Percentiles rank a stretch among this genome's conserved stretches.
phyloP scores from a whole-genome alignment of 37 sponge, comb jelly and placozoan species.

The Petrosia ficiformis region DNA sequence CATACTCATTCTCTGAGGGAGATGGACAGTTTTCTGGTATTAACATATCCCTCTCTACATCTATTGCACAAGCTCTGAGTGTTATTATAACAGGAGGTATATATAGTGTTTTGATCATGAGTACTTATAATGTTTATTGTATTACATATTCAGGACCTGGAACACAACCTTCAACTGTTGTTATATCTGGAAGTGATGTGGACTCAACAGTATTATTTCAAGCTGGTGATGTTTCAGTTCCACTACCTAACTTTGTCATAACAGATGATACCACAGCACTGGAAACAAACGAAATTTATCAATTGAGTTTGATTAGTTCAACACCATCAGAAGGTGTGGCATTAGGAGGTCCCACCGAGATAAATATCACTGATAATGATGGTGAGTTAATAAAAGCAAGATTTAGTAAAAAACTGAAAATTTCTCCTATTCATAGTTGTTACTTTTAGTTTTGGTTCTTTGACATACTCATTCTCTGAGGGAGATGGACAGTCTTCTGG shows the following conservation, averaged over 20 bases:
- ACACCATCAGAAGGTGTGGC: background rate
- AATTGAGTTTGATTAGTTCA: background rate
- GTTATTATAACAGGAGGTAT: background rate
- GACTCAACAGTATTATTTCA: background rate
- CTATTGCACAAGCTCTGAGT: background rate
- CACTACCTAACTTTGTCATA: background rate
- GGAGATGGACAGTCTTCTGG: background rate
- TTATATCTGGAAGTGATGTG: background rate
- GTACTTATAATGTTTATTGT: background rate
- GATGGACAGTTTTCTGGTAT: background rate
- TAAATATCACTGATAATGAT: conserved; percentile 6
- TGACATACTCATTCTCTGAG: background rate
- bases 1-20: conserved; percentile 17
- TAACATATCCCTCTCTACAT: no score
- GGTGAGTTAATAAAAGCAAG: background rate
- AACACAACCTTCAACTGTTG: background rate
- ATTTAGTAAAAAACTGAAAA: background rate
- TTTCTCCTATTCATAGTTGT: conserved; percentile 6
- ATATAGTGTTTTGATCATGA: background rate
- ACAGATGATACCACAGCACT: background rate
- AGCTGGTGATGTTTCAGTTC: background rate
- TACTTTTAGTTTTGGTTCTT: background rate
- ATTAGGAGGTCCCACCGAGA: background rate
- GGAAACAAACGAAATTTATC: background rate
- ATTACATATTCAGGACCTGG: background rate